Percentiles rank a stretch among this genome's conserved stretches.
Evolutionary conservation across 2,888 invertebrate genomes (phyloP).

Genomic region (Watsonalla binaria): DNA sequence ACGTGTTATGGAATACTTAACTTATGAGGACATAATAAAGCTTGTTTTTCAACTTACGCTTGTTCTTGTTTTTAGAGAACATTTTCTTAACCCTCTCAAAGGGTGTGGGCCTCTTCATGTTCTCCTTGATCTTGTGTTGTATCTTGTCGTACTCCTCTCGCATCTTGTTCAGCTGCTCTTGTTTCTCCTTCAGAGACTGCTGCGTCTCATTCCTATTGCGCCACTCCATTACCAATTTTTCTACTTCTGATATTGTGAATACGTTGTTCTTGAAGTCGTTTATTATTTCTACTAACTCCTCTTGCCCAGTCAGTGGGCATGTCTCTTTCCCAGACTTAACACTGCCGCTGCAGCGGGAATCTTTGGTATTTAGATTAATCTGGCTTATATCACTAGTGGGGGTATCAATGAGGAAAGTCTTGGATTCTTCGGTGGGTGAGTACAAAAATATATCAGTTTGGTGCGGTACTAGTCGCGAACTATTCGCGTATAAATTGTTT

Average conservation of each 20-base stretch:
- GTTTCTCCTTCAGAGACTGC: slow-evolving; percentile 90
- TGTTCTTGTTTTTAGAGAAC: slow-evolving; percentile 82
- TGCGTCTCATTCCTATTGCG: slow-evolving; percentile 91
- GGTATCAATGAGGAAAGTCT: slow-evolving; percentile 66
- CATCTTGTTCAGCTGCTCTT: slow-evolving; percentile 89
- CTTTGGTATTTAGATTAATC: slow-evolving; percentile 67
- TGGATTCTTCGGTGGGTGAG: slow-evolving; percentile 73
- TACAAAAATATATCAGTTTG: slow-evolving; percentile 67
- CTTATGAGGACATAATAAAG: neutral
- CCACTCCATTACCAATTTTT: slow-evolving; percentile 92
- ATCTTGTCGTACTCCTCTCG: slow-evolving; percentile 89
- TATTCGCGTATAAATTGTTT: slow-evolving; percentile 69
- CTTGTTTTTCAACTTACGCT: slow-evolving; percentile 46
- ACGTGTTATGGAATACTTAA: neutral
- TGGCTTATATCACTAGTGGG: slow-evolving; percentile 74
- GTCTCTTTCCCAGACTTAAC: slow-evolving; percentile 63
- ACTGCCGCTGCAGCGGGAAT: slow-evolving; percentile 57
- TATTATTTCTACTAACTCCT: slow-evolving; percentile 91
- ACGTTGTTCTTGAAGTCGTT: slow-evolving; percentile 94
- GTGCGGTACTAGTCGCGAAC: slow-evolving; percentile 63
- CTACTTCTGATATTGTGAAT: slow-evolving; percentile 90
- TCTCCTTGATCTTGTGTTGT: slow-evolving; percentile 86
- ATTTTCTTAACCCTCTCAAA: slow-evolving; percentile 88
- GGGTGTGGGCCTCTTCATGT: slow-evolving; percentile 87
- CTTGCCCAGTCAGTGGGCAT: slow-evolving; percentile 78